These are phyloP conservation scores for Zaprionus inermis DNA, from an alignment of 1,140 invertebrate genomes.

Conservation along the genomic window DNA sequence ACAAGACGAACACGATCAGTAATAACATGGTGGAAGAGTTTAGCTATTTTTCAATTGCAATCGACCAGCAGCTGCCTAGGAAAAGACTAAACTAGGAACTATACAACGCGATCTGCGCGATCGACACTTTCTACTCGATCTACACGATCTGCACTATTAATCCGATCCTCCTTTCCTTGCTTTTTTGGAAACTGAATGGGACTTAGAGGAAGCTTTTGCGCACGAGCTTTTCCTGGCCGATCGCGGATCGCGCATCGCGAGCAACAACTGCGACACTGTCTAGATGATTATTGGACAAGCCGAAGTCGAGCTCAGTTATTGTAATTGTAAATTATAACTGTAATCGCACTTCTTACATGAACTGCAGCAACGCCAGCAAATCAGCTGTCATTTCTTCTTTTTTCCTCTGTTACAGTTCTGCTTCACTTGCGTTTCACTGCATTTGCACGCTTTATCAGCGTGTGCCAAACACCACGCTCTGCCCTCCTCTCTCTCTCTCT, in stretches of 20 bases:
- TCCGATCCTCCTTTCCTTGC: slow-evolving; percentile 1
- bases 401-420: slow-evolving; percentile 21
- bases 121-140: background rate
- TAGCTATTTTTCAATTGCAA: background rate
- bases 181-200: slow-evolving; percentile 1
- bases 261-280: slow-evolving; percentile 31
- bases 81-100: background rate
- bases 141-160: slow-evolving; percentile 16
- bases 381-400: slow-evolving; percentile 23
- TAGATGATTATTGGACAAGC: background rate
- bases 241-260: slow-evolving; percentile 8
- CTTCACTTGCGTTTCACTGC: slow-evolving; percentile 39
- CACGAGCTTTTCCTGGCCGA: slow-evolving; percentile 9
- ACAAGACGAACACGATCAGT: slow-evolving; percentile 49
- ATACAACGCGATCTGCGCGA: slow-evolving; percentile 6
- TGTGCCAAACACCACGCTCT: slow-evolving; percentile 3
- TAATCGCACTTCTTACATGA: slow-evolving; percentile 13
- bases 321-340: slow-evolving; percentile 22
- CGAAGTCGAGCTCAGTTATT: slow-evolving; percentile 15
- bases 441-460: slow-evolving; percentile 63
- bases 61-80: background rate
- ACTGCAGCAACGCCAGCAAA: slow-evolving; percentile 27
- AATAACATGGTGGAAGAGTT: slow-evolving; percentile 37
- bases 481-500: background rate
- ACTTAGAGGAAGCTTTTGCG: slow-evolving; percentile 15